Evolutionary conservation across 2,888 invertebrate species (phyloP), one percentile per base, ranked within the genome.

Genomic region (Phaonia tiefii): DNA sequence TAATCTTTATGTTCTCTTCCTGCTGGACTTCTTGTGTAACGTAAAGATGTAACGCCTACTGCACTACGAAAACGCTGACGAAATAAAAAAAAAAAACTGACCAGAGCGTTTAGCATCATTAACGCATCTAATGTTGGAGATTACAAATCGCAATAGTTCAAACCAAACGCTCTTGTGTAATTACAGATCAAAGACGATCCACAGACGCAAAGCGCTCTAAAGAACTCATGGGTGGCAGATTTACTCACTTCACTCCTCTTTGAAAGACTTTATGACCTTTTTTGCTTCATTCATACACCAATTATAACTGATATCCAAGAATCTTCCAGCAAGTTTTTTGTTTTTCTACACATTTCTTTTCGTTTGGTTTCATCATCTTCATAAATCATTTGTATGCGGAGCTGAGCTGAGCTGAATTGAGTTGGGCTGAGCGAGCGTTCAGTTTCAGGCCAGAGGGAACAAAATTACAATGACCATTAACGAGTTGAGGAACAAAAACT

Each of bases 381-480:
- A 81, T 81, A 81, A 81, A 81, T 75, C 74, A 77, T 81, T 67
- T 63, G 1, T 63, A 63, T 42, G 39, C 51, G 17, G 22, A 51
- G 8, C 31, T n/a, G n/a, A n/a, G n/a, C n/a, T n/a, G n/a, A 31
- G 8, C 31, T 31, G 31, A 31, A 31, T 8, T 3, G 31, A 31
- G 31, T 8, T 31, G 31, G 31, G 31, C 31, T n/a, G n/a, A 31
- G 31, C 54, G n/a, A 37, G 39, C 63, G 37, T 58, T 31, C 58
- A 31, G 31, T 31, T 31, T 8, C 58, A 58, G 11, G 58, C 15
- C 13, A 15, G 37, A n/a, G 37, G 63, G 54, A 77, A 60, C 77
- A 60, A 81, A 77, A 77, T 81, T 78, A 81, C 81, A 78, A 75
- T 78, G 63, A 71, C 75, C 75, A 78, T 81, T 78, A 75, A 77